A percentile compares a stretch with the other conserved stretches of the same genome.
Evolutionary conservation across 1,140 invertebrate species (phyloP).

Genomic region (Rhyacophila brunnea): DNA sequence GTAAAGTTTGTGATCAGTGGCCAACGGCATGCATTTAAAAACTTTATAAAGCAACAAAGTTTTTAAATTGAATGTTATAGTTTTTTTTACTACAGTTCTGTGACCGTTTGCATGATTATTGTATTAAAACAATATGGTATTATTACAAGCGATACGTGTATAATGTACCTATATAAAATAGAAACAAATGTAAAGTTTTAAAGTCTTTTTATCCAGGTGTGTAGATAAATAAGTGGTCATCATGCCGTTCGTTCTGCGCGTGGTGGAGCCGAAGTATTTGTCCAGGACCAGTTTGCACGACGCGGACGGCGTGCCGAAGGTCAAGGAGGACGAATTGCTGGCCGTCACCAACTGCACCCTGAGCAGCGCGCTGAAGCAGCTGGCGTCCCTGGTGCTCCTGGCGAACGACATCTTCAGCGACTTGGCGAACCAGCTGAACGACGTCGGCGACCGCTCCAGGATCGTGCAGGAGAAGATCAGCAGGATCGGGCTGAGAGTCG

Average conservation of each 20-base stretch:
- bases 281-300: slow-evolving; percentile 61
- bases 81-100: too few species aligned
- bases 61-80: too few species aligned
- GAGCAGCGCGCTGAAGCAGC: slow-evolving; percentile 71
- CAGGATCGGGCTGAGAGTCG: slow-evolving; percentile 61
- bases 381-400: slow-evolving; percentile 73
- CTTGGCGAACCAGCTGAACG: slow-evolving; percentile 66
- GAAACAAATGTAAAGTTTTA: too few species aligned
- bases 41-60: too few species aligned
- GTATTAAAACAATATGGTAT: too few species aligned
- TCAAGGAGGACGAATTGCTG: slow-evolving; percentile 68
- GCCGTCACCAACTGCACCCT: slow-evolving; percentile 76
- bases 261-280: slow-evolving; percentile 66
- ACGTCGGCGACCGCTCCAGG: slow-evolving; percentile 64
- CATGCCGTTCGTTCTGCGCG: slow-evolving; percentile 74
- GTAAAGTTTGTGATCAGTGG: too few species aligned
- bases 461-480: slow-evolving; percentile 62
- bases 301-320: slow-evolving; percentile 56
- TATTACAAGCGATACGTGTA: too few species aligned
- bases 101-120: too few species aligned
- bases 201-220: too few species aligned
- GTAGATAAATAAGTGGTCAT: too few species aligned
- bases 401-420: slow-evolving; percentile 77
- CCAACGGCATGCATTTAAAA: too few species aligned
- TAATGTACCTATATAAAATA: too few species aligned